A percentile compares a stretch with the other conserved stretches of the same genome.
Evolutionary conservation across 2,888 invertebrate genomes (phyloP).

Genomic region (Apamea crenata): DNA sequence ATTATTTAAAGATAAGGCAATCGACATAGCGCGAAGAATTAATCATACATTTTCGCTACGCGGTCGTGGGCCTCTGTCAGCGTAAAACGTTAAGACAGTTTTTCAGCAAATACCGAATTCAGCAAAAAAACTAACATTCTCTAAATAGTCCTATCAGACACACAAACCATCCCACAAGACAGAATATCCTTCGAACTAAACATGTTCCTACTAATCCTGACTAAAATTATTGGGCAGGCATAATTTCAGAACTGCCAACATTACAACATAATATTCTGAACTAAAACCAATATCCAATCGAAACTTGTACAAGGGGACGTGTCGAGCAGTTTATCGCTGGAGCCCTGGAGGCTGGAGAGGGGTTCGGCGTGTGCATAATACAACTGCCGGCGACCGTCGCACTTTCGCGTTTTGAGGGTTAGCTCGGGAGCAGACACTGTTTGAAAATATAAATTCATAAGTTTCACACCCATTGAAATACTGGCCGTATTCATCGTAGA

Average conservation of each 20-base stretch:
- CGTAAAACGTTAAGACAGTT: too few relatives aligned
- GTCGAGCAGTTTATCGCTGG: slow-evolving; percentile 62
- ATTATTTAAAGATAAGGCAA: not conserved
- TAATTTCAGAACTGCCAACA: slow-evolving; percentile 42
- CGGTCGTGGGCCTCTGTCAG: too few relatives aligned
- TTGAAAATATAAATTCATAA: not conserved
- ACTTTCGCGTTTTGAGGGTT: slow-evolving; percentile 65
- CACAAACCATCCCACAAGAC: not conserved
- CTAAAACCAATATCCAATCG: slow-evolving; percentile 69
- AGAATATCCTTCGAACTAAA: not conserved
- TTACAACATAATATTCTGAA: slow-evolving; percentile 59
- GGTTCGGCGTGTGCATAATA: slow-evolving; percentile 70
- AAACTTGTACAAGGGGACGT: slow-evolving; percentile 64
- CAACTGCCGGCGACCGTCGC: slow-evolving; percentile 62
- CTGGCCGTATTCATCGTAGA: not conserved
- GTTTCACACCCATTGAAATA: not conserved
- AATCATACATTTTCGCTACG: too few relatives aligned
- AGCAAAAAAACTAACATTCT: not conserved
- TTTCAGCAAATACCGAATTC: not conserved
- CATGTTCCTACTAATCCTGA: slow-evolving; percentile 17
- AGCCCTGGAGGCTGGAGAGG: slow-evolving; percentile 50
- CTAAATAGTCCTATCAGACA: not conserved
- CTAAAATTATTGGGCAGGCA: slow-evolving; percentile 26
- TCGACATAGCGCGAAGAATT: too few relatives aligned
- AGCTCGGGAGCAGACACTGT: slow-evolving; percentile 46